Base-by-base conservation (phyloP, 1,140 invertebrate species). In the Scaptomyza hsui region DNA sequence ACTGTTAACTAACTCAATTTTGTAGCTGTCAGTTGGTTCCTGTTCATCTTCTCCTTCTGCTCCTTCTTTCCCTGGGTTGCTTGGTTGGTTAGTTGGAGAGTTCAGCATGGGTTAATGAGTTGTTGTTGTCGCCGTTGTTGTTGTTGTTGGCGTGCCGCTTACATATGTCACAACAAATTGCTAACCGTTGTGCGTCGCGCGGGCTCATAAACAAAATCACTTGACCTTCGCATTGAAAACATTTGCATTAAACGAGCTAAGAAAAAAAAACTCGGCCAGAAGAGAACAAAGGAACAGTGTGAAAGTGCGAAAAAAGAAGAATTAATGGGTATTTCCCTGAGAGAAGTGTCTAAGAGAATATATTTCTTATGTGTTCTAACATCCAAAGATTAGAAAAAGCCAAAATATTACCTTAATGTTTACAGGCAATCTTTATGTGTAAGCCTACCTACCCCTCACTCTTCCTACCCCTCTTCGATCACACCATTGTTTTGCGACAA, bases 1-100 rank as follows among this genome's bases (percentile, higher is more conserved):
- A 90, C 89, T 89, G 89, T 90, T 90, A 90, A 90, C 89, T 90
- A 90, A 90, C 89, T 90, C 89, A 90, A 90, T 90, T 90, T 90
- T 89, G 85, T 86, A 83, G 85, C 89, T 90, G 89, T 90, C 89
- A 90, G 78, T 90, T 86, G 79, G 78, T 63, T 70, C 57, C 57
- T 56, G 48, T 52, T 61, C 44, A 55, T n/a, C 26, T 55, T 13
- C 65, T 39, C 21, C 35, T 29, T 21, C 35, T 21, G 7, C 35
- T 16, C 1, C 15, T 7, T 37, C 48, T 12, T 12, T 7, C 10
- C 15, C 53, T 37, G 37, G 9, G 6, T 32, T 19, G 19, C 45
- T 52, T 26, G 15, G 6, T 21, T 62, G 18, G 18, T n/a, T 44
- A n/a, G 16, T 13, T 39, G 26, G 13, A 79, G 82, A 86, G 80